Percentiles rank a stretch among this genome's conserved stretches.
phyloP scores from a whole-genome alignment of 2,113 vertebrate genomes.

The Vulpes ferrilata region DNA sequence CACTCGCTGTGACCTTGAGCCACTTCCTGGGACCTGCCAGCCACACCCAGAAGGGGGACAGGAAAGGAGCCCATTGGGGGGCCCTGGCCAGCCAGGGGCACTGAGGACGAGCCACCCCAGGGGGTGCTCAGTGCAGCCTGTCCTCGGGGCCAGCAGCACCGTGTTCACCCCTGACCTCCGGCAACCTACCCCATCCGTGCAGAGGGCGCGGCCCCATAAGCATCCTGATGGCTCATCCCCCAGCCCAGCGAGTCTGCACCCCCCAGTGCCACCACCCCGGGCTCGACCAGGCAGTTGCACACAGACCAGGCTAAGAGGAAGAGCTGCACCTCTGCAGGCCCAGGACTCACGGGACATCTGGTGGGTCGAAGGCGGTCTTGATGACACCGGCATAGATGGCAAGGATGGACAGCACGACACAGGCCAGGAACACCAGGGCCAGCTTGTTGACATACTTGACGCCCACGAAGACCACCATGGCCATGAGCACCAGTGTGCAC shows the following conservation, averaged over 20 bases:
- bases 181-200: not conserved
- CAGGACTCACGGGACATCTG: slow-evolving; percentile 93
- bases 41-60: no score
- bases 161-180: accelerated
- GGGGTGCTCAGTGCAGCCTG: not conserved
- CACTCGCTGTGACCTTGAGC: not conserved
- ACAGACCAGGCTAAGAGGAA: not conserved
- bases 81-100: not conserved
- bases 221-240: not conserved
- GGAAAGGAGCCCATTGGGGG: not conserved
- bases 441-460: slow-evolving; percentile 99
- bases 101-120: not conserved
- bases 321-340: accelerated
- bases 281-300: accelerated
- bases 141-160: not conserved
- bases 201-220: not conserved
- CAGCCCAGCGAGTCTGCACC: no score
- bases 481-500: slow-evolving; percentile 93
- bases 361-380: slow-evolving; percentile 95
- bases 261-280: accelerated
- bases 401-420: slow-evolving; percentile 96
- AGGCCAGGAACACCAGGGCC: slow-evolving; percentile 96
- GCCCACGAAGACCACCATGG: slow-evolving; percentile 96
- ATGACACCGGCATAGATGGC: slow-evolving; percentile 97
- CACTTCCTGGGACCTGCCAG: not conserved